Conservation (phyloP, 2,888 invertebrate genomes). For the Toxonevra muliebris region DNA sequence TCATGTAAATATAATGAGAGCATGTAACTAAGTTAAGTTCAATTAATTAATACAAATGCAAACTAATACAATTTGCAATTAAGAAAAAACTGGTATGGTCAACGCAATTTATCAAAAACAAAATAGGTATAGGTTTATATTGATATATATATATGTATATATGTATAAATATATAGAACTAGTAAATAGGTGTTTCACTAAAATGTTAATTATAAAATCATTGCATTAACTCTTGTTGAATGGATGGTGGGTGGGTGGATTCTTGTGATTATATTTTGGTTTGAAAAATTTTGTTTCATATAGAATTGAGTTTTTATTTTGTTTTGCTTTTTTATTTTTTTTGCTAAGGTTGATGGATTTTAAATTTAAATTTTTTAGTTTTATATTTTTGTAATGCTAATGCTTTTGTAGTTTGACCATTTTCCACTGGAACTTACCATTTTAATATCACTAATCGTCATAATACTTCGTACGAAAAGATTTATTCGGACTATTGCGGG, state of each 20-base stretch:
- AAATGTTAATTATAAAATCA: not conserved
- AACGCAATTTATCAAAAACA: slow-evolving; percentile 3
- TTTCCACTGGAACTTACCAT: slow-evolving; percentile 82
- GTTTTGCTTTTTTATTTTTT: slow-evolving; percentile 25
- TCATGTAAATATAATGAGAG: not conserved
- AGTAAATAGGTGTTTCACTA: too few species aligned
- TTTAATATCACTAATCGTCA: slow-evolving; percentile 98
- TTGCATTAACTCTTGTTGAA: slow-evolving; percentile 1
- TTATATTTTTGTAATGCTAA: slow-evolving; percentile 33
- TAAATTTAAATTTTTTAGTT: slow-evolving; percentile 33
- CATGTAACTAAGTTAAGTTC: not conserved
- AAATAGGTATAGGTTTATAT: too few species aligned
- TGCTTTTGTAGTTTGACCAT: too few species aligned
- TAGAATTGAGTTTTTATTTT: slow-evolving; percentile 10
- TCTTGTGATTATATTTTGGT: slow-evolving; percentile 24
- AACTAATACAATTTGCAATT: slow-evolving; percentile 23
- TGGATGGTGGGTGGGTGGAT: slow-evolving; percentile 16
- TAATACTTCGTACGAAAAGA: slow-evolving; percentile 97
- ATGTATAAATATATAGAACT: not conserved
- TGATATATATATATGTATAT: not conserved
- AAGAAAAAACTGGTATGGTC: not conserved
- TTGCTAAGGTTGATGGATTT: slow-evolving; percentile 22
- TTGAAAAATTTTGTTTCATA: slow-evolving; percentile 35
- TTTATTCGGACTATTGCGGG: slow-evolving; percentile 97
- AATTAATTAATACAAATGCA: slow-evolving; percentile 19